A percentile compares a stretch with the other conserved stretches of the same genome.
Conservation (phyloP, 2,888 invertebrate species). For the Oxytorus armatus region DNA sequence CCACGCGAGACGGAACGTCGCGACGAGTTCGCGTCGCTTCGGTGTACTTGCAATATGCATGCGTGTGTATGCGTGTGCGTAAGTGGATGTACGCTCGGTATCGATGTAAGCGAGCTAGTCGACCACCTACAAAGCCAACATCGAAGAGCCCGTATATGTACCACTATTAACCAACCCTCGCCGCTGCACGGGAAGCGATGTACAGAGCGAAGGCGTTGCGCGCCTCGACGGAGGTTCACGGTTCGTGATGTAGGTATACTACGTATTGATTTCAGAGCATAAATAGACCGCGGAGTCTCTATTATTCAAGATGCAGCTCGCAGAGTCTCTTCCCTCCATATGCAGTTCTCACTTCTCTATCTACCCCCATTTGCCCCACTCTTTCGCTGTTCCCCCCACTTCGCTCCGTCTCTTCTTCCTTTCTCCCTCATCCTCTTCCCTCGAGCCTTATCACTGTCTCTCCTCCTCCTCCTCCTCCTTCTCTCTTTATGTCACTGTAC, state of each 20-base stretch:
- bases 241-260: conserved; percentile 71
- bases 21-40: background rate
- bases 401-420: background rate
- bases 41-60: background rate
- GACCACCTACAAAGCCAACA: conserved; percentile 59
- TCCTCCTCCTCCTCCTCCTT: background rate
- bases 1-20: background rate
- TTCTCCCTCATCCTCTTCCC: background rate
- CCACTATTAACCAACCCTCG: too few relatives aligned
- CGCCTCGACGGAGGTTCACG: conserved; percentile 58
- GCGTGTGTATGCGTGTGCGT: background rate
- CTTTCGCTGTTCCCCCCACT: background rate
- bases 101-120: conserved; percentile 47
- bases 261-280: conserved; percentile 82
- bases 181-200: conserved; percentile 34
- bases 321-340: conserved; percentile 57
- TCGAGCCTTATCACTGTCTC: too few relatives aligned
- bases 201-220: conserved; percentile 31
- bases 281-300: conserved; percentile 82
- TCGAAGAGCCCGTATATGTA: background rate
- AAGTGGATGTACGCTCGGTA: conserved; percentile 11
- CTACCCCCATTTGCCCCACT: conserved; percentile 12
- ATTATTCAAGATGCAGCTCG: conserved; percentile 83
- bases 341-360: conserved; percentile 18
- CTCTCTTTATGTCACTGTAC: background rate